Evolutionary conservation across 2,797 vertebrate genomes (phyloP).

Genomic region (Margarornis squamiger): DNA sequence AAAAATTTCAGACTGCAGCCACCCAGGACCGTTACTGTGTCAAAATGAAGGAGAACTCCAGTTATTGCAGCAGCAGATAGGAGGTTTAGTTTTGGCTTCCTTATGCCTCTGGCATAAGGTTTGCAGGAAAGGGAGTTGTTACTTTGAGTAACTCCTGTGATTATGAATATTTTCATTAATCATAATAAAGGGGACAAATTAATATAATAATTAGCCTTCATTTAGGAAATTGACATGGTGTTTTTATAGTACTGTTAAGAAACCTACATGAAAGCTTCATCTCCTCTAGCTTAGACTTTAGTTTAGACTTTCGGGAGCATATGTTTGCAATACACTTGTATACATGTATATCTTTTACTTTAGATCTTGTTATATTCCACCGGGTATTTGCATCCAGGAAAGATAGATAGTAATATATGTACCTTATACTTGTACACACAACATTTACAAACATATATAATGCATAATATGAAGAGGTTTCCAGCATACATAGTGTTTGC

Average conservation of each 20-base stretch:
- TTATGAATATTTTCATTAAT: not conserved
- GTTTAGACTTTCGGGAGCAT: not conserved
- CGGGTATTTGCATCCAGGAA: not conserved
- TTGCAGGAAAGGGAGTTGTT: not conserved
- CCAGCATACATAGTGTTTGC: not conserved
- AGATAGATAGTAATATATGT: not conserved
- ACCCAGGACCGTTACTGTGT: not conserved
- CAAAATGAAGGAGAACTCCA: not conserved
- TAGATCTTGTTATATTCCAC: not conserved
- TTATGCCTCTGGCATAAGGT: not conserved
- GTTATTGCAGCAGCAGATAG: not conserved
- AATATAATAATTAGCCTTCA: not conserved
- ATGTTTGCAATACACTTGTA: not conserved
- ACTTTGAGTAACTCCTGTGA: not conserved
- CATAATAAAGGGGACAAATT: not conserved
- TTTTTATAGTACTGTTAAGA: not conserved
- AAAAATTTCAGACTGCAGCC: not conserved
- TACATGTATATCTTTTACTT: not conserved
- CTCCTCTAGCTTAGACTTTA: not conserved
- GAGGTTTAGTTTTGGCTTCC: not conserved
- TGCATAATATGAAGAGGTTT: not conserved
- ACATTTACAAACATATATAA: not conserved
- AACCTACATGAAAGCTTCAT: not conserved
- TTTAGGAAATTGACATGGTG: not conserved
- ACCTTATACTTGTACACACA: not conserved